Evolutionary conservation across 2,113 vertebrate genomes (phyloP).

Genomic region (Lates calcarifer): DNA sequence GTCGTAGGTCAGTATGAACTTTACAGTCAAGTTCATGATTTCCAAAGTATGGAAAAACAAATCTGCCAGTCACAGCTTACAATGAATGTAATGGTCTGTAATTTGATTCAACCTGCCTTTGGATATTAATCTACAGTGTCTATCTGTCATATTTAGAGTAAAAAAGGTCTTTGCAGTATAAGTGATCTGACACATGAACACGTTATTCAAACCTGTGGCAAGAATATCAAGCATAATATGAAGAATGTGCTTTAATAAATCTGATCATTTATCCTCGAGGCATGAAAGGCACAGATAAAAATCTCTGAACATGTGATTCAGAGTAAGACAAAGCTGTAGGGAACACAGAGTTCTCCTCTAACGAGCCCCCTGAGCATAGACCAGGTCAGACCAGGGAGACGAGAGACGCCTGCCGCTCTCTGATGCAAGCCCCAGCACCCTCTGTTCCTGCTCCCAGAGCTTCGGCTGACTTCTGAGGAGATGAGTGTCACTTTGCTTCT

Average conservation of each 20-base stretch:
- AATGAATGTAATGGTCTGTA: too few relatives aligned
- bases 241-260: neutral
- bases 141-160: neutral
- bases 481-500: constrained; percentile 48
- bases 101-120: too few relatives aligned
- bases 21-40: too few relatives aligned
- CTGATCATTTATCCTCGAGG: neutral
- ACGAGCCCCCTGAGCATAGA: constrained; percentile 52
- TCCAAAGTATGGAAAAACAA: too few relatives aligned
- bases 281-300: neutral
- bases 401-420: constrained; percentile 12
- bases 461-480: constrained; percentile 29
- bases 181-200: neutral
- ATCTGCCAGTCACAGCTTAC: too few relatives aligned
- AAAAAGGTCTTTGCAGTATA: neutral
- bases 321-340: constrained; percentile 20
- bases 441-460: constrained; percentile 29
- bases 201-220: neutral
- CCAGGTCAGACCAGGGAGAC: constrained; percentile 47
- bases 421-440: constrained; percentile 47
- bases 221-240: too few relatives aligned
- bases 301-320: constrained; percentile 16
- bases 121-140: too few relatives aligned
- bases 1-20: constrained; percentile 91
- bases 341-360: constrained; percentile 46